phyloP scores from a whole-genome alignment of 2,888 invertebrate species.

The Xanthia togata region DNA sequence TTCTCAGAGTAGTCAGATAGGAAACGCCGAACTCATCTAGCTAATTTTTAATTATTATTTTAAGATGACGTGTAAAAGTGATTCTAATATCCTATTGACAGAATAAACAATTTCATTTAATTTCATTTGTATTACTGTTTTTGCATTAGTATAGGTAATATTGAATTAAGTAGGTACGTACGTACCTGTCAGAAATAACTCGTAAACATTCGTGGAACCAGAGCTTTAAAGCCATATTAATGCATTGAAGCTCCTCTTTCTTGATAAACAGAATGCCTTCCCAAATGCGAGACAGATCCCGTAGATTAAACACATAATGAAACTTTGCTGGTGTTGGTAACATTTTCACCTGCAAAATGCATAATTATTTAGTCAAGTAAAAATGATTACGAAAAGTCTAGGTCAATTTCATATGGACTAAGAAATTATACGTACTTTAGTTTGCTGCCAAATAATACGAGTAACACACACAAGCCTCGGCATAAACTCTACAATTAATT shows the following conservation, averaged over 20 bases:
- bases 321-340: constrained; percentile 97
- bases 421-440: constrained; percentile 89
- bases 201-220: constrained; percentile 97
- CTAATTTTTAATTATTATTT: too few species aligned
- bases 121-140: too few species aligned
- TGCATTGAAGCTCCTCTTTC: constrained; percentile 91
- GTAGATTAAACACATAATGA: constrained; percentile 97
- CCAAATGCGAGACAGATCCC: constrained; percentile 97
- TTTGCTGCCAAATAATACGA: constrained; percentile 95
- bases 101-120: too few species aligned
- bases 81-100: too few species aligned
- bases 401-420: neutral
- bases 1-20: too few species aligned
- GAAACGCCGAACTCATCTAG: too few species aligned
- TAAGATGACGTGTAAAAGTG: too few species aligned
- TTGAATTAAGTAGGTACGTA: neutral
- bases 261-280: constrained; percentile 96
- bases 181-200: constrained; percentile 95
- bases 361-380: neutral
- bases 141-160: too few species aligned
- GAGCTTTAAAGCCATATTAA: constrained; percentile 92
- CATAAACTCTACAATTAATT: constrained; percentile 92
- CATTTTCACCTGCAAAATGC: constrained; percentile 92
- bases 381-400: neutral
- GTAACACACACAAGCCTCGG: constrained; percentile 94